Evolutionary conservation across 2,797 vertebrate genomes (phyloP).

Genomic region (Iguana delicatissima): DNA sequence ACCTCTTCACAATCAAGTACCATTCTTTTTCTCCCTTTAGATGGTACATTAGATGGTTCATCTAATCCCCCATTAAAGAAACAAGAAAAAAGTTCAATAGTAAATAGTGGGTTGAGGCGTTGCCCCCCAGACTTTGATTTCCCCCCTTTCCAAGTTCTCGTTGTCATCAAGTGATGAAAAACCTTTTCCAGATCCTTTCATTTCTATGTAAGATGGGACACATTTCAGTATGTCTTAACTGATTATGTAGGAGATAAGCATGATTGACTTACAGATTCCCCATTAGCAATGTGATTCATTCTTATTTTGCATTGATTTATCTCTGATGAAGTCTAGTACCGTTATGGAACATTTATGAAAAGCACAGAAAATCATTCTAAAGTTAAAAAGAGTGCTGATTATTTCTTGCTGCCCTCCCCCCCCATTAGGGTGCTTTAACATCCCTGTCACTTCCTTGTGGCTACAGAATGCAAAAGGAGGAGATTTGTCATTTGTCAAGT

Average conservation of each 20-base stretch:
- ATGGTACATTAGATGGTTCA: background rate
- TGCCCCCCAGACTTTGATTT: background rate
- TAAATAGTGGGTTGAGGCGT: background rate
- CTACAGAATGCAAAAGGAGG: background rate
- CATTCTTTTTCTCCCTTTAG: background rate
- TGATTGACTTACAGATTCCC: background rate
- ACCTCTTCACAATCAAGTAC: background rate
- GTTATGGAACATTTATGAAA: background rate
- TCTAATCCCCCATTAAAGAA: background rate
- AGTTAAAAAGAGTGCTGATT: background rate
- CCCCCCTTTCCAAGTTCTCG: too few relatives aligned
- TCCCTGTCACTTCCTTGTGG: too few relatives aligned
- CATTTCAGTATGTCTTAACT: background rate
- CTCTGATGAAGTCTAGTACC: background rate
- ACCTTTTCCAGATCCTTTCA: background rate
- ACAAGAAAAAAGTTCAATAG: background rate
- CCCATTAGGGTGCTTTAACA: background rate
- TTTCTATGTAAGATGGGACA: background rate
- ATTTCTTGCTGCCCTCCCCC: too few relatives aligned
- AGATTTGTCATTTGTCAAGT: background rate
- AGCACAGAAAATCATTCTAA: background rate
- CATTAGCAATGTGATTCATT: background rate
- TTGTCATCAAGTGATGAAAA: background rate
- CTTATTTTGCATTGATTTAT: background rate
- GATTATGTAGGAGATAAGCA: background rate